Conservation (phyloP, 2,888 invertebrate species). For the Cancer borealis region DNA sequence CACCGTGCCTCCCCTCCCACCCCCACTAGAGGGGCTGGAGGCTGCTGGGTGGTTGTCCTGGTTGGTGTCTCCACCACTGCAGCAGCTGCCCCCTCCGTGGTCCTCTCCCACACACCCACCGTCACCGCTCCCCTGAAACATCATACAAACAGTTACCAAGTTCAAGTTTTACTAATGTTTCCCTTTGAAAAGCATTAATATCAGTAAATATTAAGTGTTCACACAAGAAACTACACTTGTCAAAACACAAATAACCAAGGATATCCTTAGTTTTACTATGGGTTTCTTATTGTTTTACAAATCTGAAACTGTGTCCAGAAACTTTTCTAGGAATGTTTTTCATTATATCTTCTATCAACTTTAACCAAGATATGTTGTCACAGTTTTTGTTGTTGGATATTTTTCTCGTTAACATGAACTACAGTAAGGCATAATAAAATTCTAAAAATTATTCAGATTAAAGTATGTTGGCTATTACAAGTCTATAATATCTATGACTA, state of each 20-base stretch:
- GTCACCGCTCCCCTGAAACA: conserved; percentile 56
- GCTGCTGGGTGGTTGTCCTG: conserved; percentile 54
- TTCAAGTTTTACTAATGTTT: neutral
- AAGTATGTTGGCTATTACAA: neutral
- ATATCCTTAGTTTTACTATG: neutral
- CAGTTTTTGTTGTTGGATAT: neutral
- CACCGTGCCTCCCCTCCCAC: conserved; percentile 48
- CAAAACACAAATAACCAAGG: neutral
- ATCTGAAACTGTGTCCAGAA: neutral
- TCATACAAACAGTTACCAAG: neutral
- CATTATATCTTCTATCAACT: neutral
- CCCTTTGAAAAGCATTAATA: neutral
- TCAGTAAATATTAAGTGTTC: neutral
- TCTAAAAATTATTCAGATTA: neutral
- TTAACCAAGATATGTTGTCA: neutral
- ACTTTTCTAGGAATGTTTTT: neutral
- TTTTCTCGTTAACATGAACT: neutral
- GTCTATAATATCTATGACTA: neutral
- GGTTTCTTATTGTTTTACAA: neutral
- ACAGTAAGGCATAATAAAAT: neutral
- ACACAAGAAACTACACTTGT: neutral
- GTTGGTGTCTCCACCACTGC: conserved; percentile 64
- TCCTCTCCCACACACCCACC: conserved; percentile 64
- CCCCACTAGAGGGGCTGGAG: conserved; percentile 63
- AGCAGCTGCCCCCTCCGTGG: conserved; percentile 71